A percentile compares a stretch with the other conserved stretches of the same genome.
Evolutionary conservation across 2,888 invertebrate species (phyloP).

Genomic region (Homarus gammarus): DNA sequence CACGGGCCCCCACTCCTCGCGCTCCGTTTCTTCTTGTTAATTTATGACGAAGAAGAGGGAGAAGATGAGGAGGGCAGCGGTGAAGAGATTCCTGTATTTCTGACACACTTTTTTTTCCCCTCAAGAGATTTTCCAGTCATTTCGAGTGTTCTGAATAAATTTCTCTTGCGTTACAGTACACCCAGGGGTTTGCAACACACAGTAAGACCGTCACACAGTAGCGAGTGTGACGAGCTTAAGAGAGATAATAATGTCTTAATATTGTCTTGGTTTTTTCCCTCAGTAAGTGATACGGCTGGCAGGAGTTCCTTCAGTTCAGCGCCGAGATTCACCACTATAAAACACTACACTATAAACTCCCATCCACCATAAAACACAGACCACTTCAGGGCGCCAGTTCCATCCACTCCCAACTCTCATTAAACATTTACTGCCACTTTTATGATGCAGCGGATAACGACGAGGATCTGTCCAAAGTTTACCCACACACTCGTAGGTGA

Average conservation of each 20-base stretch:
- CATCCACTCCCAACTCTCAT: conserved; percentile 40
- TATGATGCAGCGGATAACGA: conserved; percentile 13
- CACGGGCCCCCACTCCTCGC: not conserved
- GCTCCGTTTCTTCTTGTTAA: not conserved
- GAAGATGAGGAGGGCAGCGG: not conserved
- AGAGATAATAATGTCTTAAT: conserved; percentile 7
- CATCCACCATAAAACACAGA: conserved; percentile 19
- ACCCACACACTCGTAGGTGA: not conserved
- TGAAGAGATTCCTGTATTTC: not conserved
- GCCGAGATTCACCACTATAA: conserved; percentile 36
- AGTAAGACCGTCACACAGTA: not conserved
- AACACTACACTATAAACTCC: conserved; percentile 40
- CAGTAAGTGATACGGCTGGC: not conserved
- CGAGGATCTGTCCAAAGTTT: not conserved
- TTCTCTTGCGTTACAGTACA: too few species aligned
- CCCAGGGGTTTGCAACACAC: not conserved
- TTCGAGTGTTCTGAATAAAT: not conserved
- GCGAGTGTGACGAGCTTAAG: not conserved
- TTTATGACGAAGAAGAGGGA: not conserved
- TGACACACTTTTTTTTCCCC: not conserved
- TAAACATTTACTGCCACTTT: conserved; percentile 47
- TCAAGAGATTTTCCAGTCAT: not conserved
- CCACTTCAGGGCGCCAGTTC: conserved; percentile 23
- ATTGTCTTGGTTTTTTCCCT: not conserved
- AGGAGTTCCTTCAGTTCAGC: conserved; percentile 19